These are phyloP conservation scores for Coryphaenoides rupestris DNA, from an alignment of 2,113 vertebrate species.

Conservation along the genomic window DNA sequence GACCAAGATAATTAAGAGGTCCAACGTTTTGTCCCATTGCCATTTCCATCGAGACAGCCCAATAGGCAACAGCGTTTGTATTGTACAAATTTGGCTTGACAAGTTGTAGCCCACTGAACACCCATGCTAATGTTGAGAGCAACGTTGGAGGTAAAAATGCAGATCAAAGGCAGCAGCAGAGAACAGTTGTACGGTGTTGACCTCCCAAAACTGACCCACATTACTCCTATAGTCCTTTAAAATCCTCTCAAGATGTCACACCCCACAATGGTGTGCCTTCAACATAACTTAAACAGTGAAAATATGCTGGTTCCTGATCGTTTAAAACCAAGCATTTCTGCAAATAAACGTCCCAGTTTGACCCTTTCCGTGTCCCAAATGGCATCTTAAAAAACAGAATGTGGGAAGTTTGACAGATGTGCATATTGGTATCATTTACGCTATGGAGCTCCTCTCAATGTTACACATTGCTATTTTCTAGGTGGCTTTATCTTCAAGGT, in stretches of 20 bases:
- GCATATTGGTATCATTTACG: slow-evolving; percentile 21
- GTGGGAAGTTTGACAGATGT: slow-evolving; percentile 23
- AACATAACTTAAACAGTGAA: neutral
- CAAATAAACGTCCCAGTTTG: neutral
- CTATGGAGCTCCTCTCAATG: neutral
- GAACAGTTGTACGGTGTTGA: slow-evolving; percentile 57
- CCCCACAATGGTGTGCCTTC: neutral
- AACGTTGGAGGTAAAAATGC: slow-evolving; percentile 26
- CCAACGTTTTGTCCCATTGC: no score
- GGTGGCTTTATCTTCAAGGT: slow-evolving; percentile 24
- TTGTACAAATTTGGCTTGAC: slow-evolving; percentile 1
- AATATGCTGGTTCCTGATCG: neutral
- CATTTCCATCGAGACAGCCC: no score
- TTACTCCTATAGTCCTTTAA: no score
- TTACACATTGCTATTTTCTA: neutral
- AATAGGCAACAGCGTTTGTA: no score
- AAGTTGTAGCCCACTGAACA: neutral
- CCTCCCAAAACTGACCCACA: slow-evolving; percentile 15
- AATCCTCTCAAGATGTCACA: no score
- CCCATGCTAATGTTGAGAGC: neutral
- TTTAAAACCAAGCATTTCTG: neutral
- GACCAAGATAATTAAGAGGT: no score
- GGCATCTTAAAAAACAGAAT: slow-evolving; percentile 16
- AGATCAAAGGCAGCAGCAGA: slow-evolving; percentile 60
- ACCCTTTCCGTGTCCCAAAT: neutral